These are phyloP conservation scores for Ctenopoma kingsleyae DNA, from an alignment of 2,797 vertebrate genomes.

Conservation along the genomic window DNA sequence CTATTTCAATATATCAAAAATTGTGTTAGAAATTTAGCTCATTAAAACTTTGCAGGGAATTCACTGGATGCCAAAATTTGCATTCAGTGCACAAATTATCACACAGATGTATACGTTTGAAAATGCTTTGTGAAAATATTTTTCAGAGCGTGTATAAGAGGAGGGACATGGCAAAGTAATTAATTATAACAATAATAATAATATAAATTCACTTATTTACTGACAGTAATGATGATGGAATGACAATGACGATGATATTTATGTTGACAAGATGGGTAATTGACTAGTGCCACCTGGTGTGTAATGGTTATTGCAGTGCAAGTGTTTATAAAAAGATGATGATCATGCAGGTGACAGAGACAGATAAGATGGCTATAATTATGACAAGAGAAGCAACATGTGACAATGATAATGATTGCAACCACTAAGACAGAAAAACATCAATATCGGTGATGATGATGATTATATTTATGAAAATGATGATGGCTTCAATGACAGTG, in stretches of 20 bases:
- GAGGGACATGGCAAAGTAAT: not conserved
- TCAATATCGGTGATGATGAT: not conserved
- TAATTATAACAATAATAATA: not conserved
- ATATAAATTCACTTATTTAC: slow-evolving; percentile 3
- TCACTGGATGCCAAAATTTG: not conserved
- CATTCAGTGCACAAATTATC: slow-evolving; percentile 5
- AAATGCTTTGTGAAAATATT: not conserved
- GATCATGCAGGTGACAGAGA: slow-evolving; percentile 22
- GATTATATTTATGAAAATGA: slow-evolving; percentile 36
- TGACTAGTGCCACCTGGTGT: no score
- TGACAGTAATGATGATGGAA: slow-evolving; percentile 15
- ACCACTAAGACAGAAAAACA: slow-evolving; percentile 17
- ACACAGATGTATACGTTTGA: not conserved
- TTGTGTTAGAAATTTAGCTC: not conserved
- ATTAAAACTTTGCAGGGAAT: not conserved
- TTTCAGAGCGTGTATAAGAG: not conserved
- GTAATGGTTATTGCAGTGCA: not conserved
- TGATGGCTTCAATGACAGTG: slow-evolving; percentile 39
- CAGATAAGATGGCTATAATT: slow-evolving; percentile 23
- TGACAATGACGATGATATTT: not conserved
- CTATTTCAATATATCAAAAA: slow-evolving; percentile 1
- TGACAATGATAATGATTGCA: slow-evolving; percentile 28
- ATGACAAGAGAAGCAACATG: slow-evolving; percentile 29
- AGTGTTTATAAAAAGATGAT: slow-evolving; percentile 8
- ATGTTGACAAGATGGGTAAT: slow-evolving; percentile 7